phyloP scores from a whole-genome alignment of 2,888 invertebrate species.

The Noctua fimbriata region DNA sequence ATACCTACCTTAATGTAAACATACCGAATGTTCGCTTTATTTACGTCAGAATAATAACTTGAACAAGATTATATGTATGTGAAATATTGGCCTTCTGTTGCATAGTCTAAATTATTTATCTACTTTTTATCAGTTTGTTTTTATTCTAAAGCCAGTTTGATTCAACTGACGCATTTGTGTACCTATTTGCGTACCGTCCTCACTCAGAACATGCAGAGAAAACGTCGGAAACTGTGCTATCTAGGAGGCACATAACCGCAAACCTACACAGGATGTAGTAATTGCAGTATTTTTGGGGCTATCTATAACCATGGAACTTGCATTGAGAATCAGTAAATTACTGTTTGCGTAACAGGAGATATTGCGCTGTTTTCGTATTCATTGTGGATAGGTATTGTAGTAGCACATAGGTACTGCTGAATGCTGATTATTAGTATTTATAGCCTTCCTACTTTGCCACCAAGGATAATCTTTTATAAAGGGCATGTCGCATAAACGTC shows the following conservation, averaged over 20 bases:
- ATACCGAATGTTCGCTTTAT: constrained; percentile 8
- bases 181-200: neutral
- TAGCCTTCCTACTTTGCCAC: constrained; percentile 26
- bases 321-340: neutral
- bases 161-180: neutral
- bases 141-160: neutral
- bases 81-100: constrained; percentile 14
- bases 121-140: constrained; percentile 17
- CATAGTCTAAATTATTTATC: neutral
- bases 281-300: constrained; percentile 1
- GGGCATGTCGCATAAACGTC: constrained; percentile 32
- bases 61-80: constrained; percentile 15
- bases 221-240: neutral
- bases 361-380: neutral
- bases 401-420: neutral
- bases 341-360: neutral
- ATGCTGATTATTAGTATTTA: constrained; percentile 34
- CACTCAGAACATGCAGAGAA: neutral
- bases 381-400: neutral
- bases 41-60: constrained; percentile 19
- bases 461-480: constrained; percentile 48
- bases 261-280: neutral
- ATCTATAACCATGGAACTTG: neutral
- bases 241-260: too few relatives aligned
- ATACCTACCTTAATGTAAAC: constrained; percentile 21